Conservation (phyloP, 1,140 invertebrate species). For the Caenorhabditis brenneri region DNA sequence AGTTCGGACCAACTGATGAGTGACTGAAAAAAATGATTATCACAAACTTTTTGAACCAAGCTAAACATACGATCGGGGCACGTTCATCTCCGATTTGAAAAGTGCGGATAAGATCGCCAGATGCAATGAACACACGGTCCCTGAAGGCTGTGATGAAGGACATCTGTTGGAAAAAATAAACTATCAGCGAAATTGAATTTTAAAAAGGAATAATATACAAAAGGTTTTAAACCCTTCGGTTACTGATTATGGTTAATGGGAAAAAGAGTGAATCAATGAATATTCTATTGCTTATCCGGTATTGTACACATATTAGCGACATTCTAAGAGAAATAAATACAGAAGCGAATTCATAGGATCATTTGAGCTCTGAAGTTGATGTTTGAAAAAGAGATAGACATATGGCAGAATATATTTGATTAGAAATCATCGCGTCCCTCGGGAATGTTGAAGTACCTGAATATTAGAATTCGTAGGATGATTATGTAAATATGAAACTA, state of each 20-base stretch:
- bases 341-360: not conserved
- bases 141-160: conserved; percentile 3
- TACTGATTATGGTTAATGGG: not conserved
- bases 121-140: not conserved
- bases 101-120: conserved; percentile 24
- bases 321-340: not conserved
- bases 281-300: not conserved
- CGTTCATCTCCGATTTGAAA: not conserved
- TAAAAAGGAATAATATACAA: not conserved
- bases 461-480: not conserved
- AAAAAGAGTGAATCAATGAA: not conserved
- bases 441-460: conserved; percentile 50
- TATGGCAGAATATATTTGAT: not conserved
- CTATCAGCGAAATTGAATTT: not conserved
- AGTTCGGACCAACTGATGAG: not conserved
- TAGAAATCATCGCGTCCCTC: not conserved
- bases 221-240: not conserved
- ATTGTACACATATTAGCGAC: not conserved
- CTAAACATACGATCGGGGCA: not conserved
- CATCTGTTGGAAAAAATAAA: not conserved
- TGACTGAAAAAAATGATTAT: not conserved
- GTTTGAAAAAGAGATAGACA: not conserved
- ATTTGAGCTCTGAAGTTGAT: not conserved
- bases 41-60: not conserved
- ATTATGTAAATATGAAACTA: not conserved